Conservation (phyloP, 2,888 invertebrate genomes). For the Nemotelus pantherinus region DNA sequence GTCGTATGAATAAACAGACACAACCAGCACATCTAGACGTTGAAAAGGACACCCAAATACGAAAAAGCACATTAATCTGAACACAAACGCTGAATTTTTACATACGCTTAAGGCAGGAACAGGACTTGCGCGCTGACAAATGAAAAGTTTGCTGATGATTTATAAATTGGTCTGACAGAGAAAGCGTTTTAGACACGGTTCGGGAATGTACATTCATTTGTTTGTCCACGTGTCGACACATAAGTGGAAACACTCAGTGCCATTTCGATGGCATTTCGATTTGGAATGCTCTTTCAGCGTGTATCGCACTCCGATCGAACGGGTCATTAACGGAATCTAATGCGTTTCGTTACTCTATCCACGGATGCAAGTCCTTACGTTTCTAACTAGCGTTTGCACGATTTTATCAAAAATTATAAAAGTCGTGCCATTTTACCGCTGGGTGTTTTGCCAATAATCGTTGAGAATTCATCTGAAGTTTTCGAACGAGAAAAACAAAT, state of each 20-base stretch:
- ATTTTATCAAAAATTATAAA: conserved; percentile 56
- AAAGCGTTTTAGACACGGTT: conserved; percentile 17
- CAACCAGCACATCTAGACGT: conserved; percentile 32
- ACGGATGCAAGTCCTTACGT: conserved; percentile 17
- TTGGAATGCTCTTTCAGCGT: background rate
- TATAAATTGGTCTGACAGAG: conserved; percentile 32
- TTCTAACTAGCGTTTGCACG: conserved; percentile 1
- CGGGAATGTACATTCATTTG: conserved; percentile 9
- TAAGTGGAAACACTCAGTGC: background rate
- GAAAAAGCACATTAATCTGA: conserved; percentile 32
- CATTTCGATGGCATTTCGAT: background rate
- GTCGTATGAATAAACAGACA: conserved; percentile 7
- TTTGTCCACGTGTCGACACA: conserved; percentile 19
- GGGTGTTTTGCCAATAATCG: conserved; percentile 65
- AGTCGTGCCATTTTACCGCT: conserved; percentile 65
- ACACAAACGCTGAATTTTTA: conserved; percentile 26
- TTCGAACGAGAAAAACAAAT: background rate
- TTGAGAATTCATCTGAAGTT: conserved; percentile 64
- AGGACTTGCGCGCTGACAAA: conserved; percentile 35
- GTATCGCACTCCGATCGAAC: background rate
- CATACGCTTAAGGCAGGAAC: conserved; percentile 46
- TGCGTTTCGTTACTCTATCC: background rate
- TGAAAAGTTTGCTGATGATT: conserved; percentile 40
- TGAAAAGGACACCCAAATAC: conserved; percentile 24
- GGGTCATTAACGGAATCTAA: background rate